Conservation (phyloP, 1,140 invertebrate genomes). For the Epicauta chinensis region DNA sequence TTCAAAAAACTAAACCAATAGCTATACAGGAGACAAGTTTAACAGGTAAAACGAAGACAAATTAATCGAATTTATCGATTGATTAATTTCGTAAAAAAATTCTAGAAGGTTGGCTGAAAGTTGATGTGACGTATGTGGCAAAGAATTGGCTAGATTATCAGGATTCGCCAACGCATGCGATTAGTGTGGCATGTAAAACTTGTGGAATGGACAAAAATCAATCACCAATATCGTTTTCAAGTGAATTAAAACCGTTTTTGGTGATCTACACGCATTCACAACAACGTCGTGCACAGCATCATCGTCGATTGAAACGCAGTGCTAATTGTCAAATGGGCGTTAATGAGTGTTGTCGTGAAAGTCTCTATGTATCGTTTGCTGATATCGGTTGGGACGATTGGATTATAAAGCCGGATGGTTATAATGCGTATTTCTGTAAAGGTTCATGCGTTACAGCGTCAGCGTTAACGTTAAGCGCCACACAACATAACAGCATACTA, state of each 20-base stretch:
- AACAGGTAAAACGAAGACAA: conserved; percentile 49
- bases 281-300: conserved; percentile 38
- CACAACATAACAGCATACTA: conserved; percentile 63
- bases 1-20: conserved; percentile 65
- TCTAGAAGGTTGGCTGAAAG: conserved; percentile 72
- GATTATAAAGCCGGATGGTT: conserved; percentile 74
- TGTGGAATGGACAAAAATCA: conserved; percentile 58
- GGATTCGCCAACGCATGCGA: conserved; percentile 54
- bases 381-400: conserved; percentile 84
- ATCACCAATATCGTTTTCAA: conserved; percentile 56
- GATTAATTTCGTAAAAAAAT: conserved; percentile 54
- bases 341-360: conserved; percentile 76
- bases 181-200: conserved; percentile 69
- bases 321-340: conserved; percentile 62
- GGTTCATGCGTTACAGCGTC: conserved; percentile 67
- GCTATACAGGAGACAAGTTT: conserved; percentile 65
- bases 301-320: conserved; percentile 56
- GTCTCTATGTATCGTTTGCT: conserved; percentile 71
- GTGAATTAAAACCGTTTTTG: conserved; percentile 63
- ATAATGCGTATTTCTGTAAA: conserved; percentile 78
- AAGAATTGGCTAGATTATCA: conserved; percentile 64
- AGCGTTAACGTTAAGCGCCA: conserved; percentile 57
- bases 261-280: conserved; percentile 63
- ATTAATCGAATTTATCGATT: conserved; percentile 65
- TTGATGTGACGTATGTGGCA: conserved; percentile 65